A percentile compares a stretch with the other conserved stretches of the same genome.
Conservation (phyloP, 2,797 vertebrate species). For the Somateria mollissima region DNA sequence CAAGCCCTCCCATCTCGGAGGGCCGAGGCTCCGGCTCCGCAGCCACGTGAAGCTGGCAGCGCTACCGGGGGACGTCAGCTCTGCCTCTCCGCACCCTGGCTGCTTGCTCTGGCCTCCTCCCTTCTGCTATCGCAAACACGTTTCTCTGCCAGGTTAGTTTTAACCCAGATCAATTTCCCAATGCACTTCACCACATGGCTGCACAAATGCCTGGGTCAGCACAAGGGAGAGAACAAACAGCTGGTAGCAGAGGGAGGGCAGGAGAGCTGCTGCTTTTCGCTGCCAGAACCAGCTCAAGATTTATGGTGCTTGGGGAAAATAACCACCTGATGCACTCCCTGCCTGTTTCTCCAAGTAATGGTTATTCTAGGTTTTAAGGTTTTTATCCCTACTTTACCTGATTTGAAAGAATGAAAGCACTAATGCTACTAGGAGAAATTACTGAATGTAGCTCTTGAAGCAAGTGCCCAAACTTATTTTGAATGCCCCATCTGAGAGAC, state of each 20-base stretch:
- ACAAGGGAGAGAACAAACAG: slow-evolving; percentile 49
- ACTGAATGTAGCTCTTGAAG: background rate
- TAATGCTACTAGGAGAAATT: background rate
- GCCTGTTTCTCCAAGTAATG: background rate
- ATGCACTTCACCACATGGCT: slow-evolving; percentile 20
- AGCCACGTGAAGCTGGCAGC: background rate
- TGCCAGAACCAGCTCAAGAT: slow-evolving; percentile 33
- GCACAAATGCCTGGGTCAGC: slow-evolving; percentile 43
- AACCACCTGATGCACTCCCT: slow-evolving; percentile 33
- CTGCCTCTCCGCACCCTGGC: background rate
- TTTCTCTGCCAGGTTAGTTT: slow-evolving; percentile 42
- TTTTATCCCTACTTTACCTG: background rate
- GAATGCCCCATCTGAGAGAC: background rate
- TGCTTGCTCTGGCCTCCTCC: slow-evolving; percentile 32
- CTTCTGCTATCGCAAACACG: slow-evolving; percentile 34
- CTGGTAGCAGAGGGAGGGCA: slow-evolving; percentile 19
- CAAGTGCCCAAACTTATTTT: background rate
- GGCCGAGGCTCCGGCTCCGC: accelerated
- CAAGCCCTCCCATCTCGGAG: background rate
- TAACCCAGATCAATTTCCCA: slow-evolving; percentile 51
- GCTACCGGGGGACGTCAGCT: background rate
- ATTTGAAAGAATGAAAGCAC: background rate
- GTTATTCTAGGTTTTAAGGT: background rate
- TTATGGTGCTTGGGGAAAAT: slow-evolving; percentile 25
- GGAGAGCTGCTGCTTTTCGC: background rate